Evolutionary conservation across 1,140 invertebrate species (phyloP), one percentile per base, ranked within the genome.

Genomic region (Littorina saxatilis): DNA sequence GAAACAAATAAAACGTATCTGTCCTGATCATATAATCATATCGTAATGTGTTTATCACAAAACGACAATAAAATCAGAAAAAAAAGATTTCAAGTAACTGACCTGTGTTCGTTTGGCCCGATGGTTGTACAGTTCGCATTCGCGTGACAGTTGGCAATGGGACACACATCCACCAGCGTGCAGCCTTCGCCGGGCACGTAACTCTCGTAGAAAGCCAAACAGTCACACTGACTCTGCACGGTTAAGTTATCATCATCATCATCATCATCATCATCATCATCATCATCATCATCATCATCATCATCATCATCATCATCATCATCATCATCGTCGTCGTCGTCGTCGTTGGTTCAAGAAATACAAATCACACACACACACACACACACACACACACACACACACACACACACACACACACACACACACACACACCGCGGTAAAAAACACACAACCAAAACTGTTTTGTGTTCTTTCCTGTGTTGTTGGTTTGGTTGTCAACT

Each of bases 151-250:
- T 50, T 61, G 63, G 82, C 86, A 2, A 68, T 55, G 1, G 47
- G 29, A 79, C 89, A 90, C 0, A 87, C 74, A 77, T 90, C 86
- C 37, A 85, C 86, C 63, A 90, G 52, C 1, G 80, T 63, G 83
- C 89, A 90, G 1, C 83, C 85, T n/a, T 75, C 27, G 15, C 74
- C 74, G 7, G 72, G 50, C 23, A 43, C 52, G 63, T 86, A 87
- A 35, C 79, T 84, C 66, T 90, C 86, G 80, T 86, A 89, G 20
- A 87, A 87, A 23, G 63, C 47, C n/a, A 80, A 52, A 76, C 89
- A 90, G 39, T 82, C 75, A 83, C 89, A 90, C 1, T 72, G 61
- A 61, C 82, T 86, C 89, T 90, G 80, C 37, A 87, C 82, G 40
- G 63, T 55, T 66, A 50, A 23, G 63, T 47, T 29, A 50, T 47